Percentiles rank a stretch among this genome's conserved stretches.
phyloP scores from a whole-genome alignment of 2,113 vertebrate genomes.

The Myanophis thanlyinensis region DNA sequence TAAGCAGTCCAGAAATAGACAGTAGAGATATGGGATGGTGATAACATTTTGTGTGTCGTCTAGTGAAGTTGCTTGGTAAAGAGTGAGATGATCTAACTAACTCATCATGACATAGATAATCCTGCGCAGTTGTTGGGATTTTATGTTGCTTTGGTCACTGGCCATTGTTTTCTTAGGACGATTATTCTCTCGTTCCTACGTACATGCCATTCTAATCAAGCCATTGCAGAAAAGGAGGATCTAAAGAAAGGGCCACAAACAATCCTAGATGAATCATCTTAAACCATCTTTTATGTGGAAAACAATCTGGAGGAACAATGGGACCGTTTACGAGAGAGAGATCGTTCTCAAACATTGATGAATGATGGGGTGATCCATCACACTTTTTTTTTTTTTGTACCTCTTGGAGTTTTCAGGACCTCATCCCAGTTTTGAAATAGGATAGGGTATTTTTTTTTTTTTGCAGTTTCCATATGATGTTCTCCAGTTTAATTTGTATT shows the following conservation, averaged over 20 bases:
- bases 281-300: neutral
- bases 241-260: neutral
- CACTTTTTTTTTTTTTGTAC: neutral
- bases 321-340: neutral
- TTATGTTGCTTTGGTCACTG: neutral
- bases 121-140: neutral
- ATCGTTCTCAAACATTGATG: neutral
- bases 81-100: neutral
- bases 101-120: neutral
- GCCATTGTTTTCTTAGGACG: neutral
- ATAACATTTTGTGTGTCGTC: neutral
- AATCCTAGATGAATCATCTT: neutral
- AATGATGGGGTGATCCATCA: neutral
- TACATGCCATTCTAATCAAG: neutral
- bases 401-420: neutral
- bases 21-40: neutral
- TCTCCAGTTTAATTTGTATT: neutral
- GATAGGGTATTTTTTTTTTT: neutral
- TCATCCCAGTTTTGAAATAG: neutral
- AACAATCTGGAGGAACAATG: neutral
- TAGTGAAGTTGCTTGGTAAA: neutral
- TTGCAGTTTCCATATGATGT: neutral
- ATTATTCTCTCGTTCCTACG: neutral
- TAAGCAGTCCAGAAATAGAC: neutral
- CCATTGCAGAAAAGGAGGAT: neutral